phyloP scores from a whole-genome alignment of 2,888 invertebrate genomes.

The Machimus rusticus region DNA sequence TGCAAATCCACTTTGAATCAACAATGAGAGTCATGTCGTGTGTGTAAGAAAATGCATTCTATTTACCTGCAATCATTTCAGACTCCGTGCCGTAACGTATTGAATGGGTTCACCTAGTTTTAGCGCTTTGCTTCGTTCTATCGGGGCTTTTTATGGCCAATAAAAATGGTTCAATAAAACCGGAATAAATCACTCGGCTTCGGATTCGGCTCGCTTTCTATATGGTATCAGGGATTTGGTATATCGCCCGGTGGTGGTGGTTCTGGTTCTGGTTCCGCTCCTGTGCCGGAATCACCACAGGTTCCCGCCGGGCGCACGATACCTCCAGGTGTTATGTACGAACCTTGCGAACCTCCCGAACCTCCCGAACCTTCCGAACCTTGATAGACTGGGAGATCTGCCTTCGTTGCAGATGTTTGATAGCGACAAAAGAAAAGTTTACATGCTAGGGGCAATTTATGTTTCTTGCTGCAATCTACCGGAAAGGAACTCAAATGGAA shows the following conservation, averaged over 20 bases:
- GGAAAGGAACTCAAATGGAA: constrained; percentile 7
- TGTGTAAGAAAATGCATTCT: constrained; percentile 43
- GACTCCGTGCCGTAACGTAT: constrained; percentile 16
- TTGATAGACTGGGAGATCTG: constrained; percentile 12
- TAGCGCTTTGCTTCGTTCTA: constrained; percentile 17
- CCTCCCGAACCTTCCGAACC: not conserved
- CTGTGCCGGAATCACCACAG: not conserved
- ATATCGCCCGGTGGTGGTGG: not conserved
- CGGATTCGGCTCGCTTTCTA: constrained; percentile 26
- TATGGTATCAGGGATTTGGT: not conserved
- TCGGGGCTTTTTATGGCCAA: constrained; percentile 44
- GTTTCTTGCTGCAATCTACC: not conserved
- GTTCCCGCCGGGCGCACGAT: not conserved
- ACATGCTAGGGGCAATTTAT: constrained; percentile 19
- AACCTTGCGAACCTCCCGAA: not conserved
- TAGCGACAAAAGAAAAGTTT: constrained; percentile 17
- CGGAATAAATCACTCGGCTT: constrained; percentile 41
- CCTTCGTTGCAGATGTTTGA: not conserved
- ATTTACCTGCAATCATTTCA: constrained; percentile 44
- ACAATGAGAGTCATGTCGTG: constrained; percentile 42
- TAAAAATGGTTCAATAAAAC: constrained; percentile 46
- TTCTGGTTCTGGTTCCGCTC: not conserved
- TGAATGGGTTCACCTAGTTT: constrained; percentile 40
- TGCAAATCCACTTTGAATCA: constrained; percentile 41
- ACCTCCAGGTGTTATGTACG: not conserved